Evolutionary conservation across 2,113 vertebrate species (phyloP).

Genomic region (Naja naja): DNA sequence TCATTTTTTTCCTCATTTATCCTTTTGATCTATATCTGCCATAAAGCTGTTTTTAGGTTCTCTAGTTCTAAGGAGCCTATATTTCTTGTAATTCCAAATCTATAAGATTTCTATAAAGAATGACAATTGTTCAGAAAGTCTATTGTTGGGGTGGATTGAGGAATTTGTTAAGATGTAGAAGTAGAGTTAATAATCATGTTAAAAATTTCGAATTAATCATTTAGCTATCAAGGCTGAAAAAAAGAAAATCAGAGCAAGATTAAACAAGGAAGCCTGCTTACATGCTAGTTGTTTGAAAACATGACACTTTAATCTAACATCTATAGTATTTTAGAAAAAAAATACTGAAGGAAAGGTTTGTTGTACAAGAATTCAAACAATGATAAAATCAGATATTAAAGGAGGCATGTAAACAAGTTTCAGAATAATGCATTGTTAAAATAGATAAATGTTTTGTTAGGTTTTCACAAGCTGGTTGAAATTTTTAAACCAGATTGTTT

Average conservation of each 20-base stretch:
- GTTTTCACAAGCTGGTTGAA: rapidly evolving
- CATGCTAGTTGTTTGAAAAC: constrained; percentile 53
- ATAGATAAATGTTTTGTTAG: constrained; percentile 24
- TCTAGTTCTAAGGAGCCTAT: background rate
- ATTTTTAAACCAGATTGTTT: constrained; percentile 29
- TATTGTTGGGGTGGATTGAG: constrained; percentile 34
- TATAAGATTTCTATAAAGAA: background rate
- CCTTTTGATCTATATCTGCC: constrained; percentile 13
- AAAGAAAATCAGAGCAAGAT: background rate
- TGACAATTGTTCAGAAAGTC: constrained; percentile 34
- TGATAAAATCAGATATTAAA: constrained; percentile 3
- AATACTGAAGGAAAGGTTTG: constrained; percentile 48
- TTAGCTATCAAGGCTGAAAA: constrained; percentile 17
- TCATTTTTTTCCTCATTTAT: background rate
- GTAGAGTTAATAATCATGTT: background rate
- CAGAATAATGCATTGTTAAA: constrained; percentile 18
- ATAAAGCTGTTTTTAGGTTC: background rate
- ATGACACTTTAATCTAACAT: constrained; percentile 14
- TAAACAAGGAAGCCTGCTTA: constrained; percentile 16
- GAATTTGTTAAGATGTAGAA: constrained; percentile 22
- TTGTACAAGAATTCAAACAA: constrained; percentile 5
- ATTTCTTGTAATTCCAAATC: background rate
- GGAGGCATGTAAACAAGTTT: constrained; percentile 16
- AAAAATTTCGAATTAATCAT: constrained; percentile 48
- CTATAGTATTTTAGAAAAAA: constrained; percentile 4